Evolutionary conservation across 2,113 vertebrate species (phyloP), one percentile per base, ranked within the genome.

Genomic region (Microcebus griseorufus): DNA sequence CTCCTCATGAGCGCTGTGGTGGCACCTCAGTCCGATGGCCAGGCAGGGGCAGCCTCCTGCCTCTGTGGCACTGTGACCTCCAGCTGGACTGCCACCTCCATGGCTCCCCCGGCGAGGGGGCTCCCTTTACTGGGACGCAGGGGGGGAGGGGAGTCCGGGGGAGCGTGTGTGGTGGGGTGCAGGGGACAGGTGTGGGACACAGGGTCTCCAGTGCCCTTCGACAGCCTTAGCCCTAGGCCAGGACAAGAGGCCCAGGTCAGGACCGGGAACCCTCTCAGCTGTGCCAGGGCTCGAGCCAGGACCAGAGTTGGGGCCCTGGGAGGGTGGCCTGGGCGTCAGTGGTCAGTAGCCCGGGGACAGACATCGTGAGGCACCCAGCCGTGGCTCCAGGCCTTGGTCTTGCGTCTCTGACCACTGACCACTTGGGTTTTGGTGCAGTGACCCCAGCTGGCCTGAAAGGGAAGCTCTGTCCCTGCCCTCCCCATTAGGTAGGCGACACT

Each of bases 1-100:
- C 22, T 17, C 6, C 42, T 79, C 1, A 1, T 0, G 34, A 22
- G 23, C 0, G 1, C 22, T 1, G 2, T 5, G 32, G 20, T 6
- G 62, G 22, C 58, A 58, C 1, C 23, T 0, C 0, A 12, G 20
- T 7, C 23, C 17, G 0, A 2, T 0, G 2, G 45, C 39, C 69
- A 13, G 22, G 4, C 5, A 2, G 0, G 2, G 7, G 7, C 1
- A 22, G 17, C 12, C n/a, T 55, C 18, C 55, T 3, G 2, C 7
- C 16, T 18, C 72, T 8, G 72, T 8, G 7, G 32, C 1, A 0
- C 65, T 62, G 9, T 9, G 10, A 29, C n/a, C 25, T 51, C 17
- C 1, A 18, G 23, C 79, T 51, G 1, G 25, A 2, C 3, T 34
- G 73, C 27, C 17, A 4, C 20, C 27, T n/a, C 20, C 12, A 6